Base-by-base conservation (phyloP, 2,113 vertebrate species). In the Microcebus tavaratra region DNA sequence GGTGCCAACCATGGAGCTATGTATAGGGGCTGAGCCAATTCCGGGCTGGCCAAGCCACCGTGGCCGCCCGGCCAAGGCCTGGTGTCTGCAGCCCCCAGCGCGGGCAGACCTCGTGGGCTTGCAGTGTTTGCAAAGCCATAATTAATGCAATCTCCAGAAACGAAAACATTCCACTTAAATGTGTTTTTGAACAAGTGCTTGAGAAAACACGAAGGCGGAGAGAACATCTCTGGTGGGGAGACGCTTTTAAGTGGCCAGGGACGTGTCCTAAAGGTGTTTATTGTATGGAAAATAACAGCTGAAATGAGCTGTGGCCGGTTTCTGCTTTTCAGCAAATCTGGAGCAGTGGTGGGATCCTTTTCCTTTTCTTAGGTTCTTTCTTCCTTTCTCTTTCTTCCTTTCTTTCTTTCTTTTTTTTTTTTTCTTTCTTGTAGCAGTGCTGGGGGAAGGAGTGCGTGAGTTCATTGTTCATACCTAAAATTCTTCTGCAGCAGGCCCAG, bases 151-250 rank as follows among this genome's bases (percentile, higher is more conserved):
- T 98, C 97, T 98, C 98, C 97, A 98, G 98, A 97, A 98, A 98
- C 84, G 97, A 98, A 98, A 98, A 97, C 98, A 95, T 96, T 97
- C 98, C 98, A 90, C 97, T 98, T 98, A 97, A 95, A 98, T 95
- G 97, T 98, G 98, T 97, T 97, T 99, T 98, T 97, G 98, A 98
- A 98, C 98, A 98, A 98, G 98, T 98, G 98, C 97, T 98, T 97
- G 97, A 96, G 97, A 98, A 98, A 98, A 98, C 98, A 98, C 90
- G 93, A 93, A 90, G 97, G 97, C 87, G 81, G 97, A 27, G 31
- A 94, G 84, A 81, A 93, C 87, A 87, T 85, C 96, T 95, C 95
- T 94, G 98, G 94, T 72, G 23, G 80, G 31, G 55, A 59, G 94
- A 61, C 70, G 83, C 97, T 95, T 96, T 89, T 91, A 70, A 91